phyloP scores from a whole-genome alignment of 2,888 invertebrate genomes.

The Aporophyla lueneburgensis region DNA sequence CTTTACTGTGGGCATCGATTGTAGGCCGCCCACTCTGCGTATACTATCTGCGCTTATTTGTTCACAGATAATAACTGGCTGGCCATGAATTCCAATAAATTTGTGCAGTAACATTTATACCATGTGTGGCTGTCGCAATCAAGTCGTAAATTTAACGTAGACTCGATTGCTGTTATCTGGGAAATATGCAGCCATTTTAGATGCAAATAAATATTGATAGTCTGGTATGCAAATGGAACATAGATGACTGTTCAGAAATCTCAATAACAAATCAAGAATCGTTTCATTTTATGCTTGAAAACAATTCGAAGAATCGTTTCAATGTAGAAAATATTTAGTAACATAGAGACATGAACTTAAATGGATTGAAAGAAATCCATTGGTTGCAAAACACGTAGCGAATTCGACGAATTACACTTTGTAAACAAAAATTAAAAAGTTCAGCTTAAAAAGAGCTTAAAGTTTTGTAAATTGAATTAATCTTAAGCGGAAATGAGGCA shows the following conservation, averaged over 20 bases:
- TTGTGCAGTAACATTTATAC: slow-evolving; percentile 63
- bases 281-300: slow-evolving; percentile 19
- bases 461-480: slow-evolving; percentile 58
- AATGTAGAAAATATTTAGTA: background rate
- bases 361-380: slow-evolving; percentile 3
- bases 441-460: slow-evolving; percentile 36
- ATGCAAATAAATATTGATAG: slow-evolving; percentile 59
- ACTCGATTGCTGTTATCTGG: slow-evolving; percentile 59
- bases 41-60: slow-evolving; percentile 67
- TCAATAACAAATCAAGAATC: slow-evolving; percentile 39
- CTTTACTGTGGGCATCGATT: slow-evolving; percentile 53
- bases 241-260: slow-evolving; percentile 49
- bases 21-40: slow-evolving; percentile 61
- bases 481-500: slow-evolving; percentile 69
- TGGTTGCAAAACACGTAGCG: background rate
- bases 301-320: background rate
- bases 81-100: slow-evolving; percentile 73
- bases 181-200: slow-evolving; percentile 61
- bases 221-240: slow-evolving; percentile 53
- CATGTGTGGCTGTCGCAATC: slow-evolving; percentile 62
- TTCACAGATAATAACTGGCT: slow-evolving; percentile 69
- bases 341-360: background rate
- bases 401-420: background rate
- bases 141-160: slow-evolving; percentile 60
- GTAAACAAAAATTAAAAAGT: slow-evolving; percentile 17